Evolutionary conservation across 1,140 invertebrate genomes (phyloP).

Genomic region (Latrodectus geometricus): DNA sequence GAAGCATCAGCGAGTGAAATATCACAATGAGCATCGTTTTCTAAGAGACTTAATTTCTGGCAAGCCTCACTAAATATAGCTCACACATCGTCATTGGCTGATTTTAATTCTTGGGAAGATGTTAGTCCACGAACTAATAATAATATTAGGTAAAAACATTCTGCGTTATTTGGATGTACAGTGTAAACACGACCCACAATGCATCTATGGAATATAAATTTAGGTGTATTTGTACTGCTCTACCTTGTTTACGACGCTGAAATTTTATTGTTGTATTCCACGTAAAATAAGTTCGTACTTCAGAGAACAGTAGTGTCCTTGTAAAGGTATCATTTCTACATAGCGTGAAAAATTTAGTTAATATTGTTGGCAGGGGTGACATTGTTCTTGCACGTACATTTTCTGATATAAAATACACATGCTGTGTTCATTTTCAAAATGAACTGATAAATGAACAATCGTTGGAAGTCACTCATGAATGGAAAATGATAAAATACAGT

Average conservation of each 20-base stretch:
- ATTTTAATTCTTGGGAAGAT: background rate
- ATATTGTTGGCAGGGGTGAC: slow-evolving; percentile 14
- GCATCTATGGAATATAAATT: background rate
- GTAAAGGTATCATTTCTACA: slow-evolving; percentile 17
- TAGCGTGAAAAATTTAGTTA: slow-evolving; percentile 16
- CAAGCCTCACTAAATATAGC: too few relatives aligned
- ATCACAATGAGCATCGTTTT: slow-evolving; percentile 20
- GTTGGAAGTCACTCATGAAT: slow-evolving; percentile 68
- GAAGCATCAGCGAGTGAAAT: background rate
- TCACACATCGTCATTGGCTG: too few relatives aligned
- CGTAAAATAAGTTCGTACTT: too few relatives aligned
- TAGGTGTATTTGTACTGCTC: background rate
- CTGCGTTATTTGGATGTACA: too few relatives aligned
- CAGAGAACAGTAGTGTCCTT: slow-evolving; percentile 3
- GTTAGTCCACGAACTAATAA: slow-evolving; percentile 66
- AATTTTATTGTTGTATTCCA: too few relatives aligned
- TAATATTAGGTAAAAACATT: background rate
- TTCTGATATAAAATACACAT: too few relatives aligned
- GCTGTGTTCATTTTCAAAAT: slow-evolving; percentile 71
- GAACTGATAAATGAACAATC: slow-evolving; percentile 70
- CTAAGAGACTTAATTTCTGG: slow-evolving; percentile 2
- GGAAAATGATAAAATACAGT: slow-evolving; percentile 57
- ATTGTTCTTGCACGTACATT: slow-evolving; percentile 32
- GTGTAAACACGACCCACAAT: slow-evolving; percentile 12
- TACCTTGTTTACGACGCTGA: too few relatives aligned